Base-by-base conservation (phyloP, 2,888 invertebrate species). In the Girardia tigrina region DNA sequence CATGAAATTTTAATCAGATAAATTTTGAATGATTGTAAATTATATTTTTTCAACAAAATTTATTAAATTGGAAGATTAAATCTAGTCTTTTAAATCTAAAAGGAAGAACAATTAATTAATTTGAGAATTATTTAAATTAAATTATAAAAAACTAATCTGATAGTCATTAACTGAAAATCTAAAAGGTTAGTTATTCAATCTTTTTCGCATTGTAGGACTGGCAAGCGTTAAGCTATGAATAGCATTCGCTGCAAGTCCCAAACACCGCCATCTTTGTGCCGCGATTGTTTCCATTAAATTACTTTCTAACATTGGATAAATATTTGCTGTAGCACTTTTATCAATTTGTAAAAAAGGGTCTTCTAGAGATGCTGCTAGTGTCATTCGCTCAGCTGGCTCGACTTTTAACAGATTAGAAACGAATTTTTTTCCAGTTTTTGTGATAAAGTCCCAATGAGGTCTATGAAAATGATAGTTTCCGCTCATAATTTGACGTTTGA, bases 391-490 rank as follows among this genome's bases (percentile, higher is more conserved):
- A 26, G 72, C 28, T 27, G 75, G 75, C 20, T 75, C 28, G n/a
- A 73, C 72, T 20, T 16, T 26, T 6, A 75, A 20, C 8, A 75
- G n/a, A 6, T 20, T 12, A 26, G 14, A 28, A 16, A 75, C 28
- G 26, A 75, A 75, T 23, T 75, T 70, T 28, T 74, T 75, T 2
- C 71, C 75, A 12, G 29, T 26, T 8, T 29, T 26, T 8, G 72
- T 28, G 23, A 75, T 75, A 73, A 27, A 4, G 23, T 73, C 28
- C 75, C 75, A 75, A n/a, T 70, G 70, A 2, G 72, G 71, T 16
- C 28, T 72, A 74, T 73, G 28, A 75, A 75, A 75, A 6, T 28
- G 29, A 75, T 75, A 75, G 12, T 73, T 28, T n/a, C 12, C 75
- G 2, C 70, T 74, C n/a, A 75, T 27, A 2, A 75, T 75, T 28